phyloP scores from a whole-genome alignment of 2,888 invertebrate genomes.

The Shargacucullia verbasci region DNA sequence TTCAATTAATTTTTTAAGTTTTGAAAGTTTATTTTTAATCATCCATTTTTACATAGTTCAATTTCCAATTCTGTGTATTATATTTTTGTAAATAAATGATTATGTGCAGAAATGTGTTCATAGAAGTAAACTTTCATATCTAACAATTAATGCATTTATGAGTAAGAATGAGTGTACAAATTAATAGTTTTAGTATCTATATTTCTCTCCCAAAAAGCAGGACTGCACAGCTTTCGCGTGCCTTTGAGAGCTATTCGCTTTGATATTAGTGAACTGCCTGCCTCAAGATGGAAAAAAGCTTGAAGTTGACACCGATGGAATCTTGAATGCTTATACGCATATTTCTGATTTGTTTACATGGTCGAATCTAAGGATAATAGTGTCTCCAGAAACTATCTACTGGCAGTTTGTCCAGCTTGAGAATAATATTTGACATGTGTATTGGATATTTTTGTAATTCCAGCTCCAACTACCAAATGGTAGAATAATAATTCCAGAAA shows the following conservation, averaged over 20 bases:
- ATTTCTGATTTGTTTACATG: constrained; percentile 2
- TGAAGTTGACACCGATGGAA: constrained; percentile 35
- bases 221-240: constrained; percentile 63
- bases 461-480: too few relatives aligned
- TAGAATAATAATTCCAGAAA: too few relatives aligned
- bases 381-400: not conserved
- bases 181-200: constrained; percentile 38
- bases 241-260: constrained; percentile 55
- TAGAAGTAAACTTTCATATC: constrained; percentile 39
- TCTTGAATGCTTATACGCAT: constrained; percentile 10
- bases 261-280: constrained; percentile 44
- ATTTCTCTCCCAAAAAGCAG: constrained; percentile 61
- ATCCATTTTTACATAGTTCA: not conserved
- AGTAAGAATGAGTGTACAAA: constrained; percentile 41
- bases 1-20: constrained; percentile 12
- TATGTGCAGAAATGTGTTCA: not conserved
- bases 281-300: constrained; percentile 38
- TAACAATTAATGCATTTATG: constrained; percentile 15
- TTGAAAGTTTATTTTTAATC: constrained; percentile 44
- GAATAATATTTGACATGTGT: too few relatives aligned
- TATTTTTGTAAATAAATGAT: not conserved
- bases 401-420: too few relatives aligned
- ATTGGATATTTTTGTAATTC: too few relatives aligned
- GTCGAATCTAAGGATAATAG: not conserved
- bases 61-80: not conserved